Base-by-base conservation (phyloP, 2,113 vertebrate genomes). In the Baryphthengus martii region DNA sequence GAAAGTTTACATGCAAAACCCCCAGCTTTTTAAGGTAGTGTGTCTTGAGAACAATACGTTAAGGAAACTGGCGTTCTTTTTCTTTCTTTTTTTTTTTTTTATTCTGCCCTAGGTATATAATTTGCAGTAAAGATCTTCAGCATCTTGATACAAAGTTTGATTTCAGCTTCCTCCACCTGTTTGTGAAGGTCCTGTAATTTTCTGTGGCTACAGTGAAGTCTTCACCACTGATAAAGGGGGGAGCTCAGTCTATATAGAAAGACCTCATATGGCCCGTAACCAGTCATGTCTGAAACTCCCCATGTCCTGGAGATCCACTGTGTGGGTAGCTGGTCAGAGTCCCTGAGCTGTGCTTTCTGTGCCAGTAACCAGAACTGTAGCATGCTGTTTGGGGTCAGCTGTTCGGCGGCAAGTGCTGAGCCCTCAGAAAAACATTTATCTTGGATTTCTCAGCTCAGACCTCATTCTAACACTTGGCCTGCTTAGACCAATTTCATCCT, bases 371-470 rank as follows among this genome's bases (percentile, higher is more conserved):
- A 76, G 66, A 91, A 83, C 58, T 25, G 71, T 50, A 65, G 31
- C 31, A 10, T 56, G 37, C 84, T 93, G 62, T 85, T 92, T 89
- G 63, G 58, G 89, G 89, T 92, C 87, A 94, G 33, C 62, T 77
- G 7, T 65, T 96, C 74, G 68, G 81, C 89, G 83, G 71, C 71
- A 90, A 81, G 67, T 88, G 63, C 81, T 42, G 62, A 88, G 91
- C 23, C 42, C 59, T 93, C 81, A 74, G 55, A 50, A 93, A 92
- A 95, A 95, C 83, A 93, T 95, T 96, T 97, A 39, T 86, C 84
- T 95, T 97, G 95, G 95, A 88, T 77, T 71, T 91, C 63, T 77
- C 47, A 56, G 55, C 92, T 94, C 47, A 88, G 75, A 90, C 82
- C 81, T 94, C 88, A 85, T 93, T 55, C 82, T 97, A 92, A 75